Conservation (phyloP, 1,140 invertebrate species). For the Fopius arisanus region DNA sequence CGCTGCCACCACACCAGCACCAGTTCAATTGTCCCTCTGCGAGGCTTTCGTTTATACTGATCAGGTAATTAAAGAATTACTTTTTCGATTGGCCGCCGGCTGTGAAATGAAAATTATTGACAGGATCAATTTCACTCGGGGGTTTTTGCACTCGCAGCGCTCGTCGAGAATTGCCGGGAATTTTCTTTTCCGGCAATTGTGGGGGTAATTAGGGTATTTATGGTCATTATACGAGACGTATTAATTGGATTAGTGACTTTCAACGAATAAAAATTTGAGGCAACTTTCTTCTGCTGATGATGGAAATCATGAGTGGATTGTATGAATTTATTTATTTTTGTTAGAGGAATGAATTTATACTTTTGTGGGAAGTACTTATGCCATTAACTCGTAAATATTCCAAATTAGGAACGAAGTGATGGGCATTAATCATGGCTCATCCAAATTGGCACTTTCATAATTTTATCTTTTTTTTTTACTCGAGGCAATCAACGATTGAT, state of each 20-base stretch:
- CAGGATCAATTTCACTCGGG: neutral
- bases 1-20: constrained; percentile 59
- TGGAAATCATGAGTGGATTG: neutral
- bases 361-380: neutral
- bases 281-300: neutral
- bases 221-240: neutral
- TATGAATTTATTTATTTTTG: neutral
- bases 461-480: too few relatives aligned
- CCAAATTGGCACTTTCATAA: too few relatives aligned
- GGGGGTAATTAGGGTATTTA: neutral
- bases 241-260: neutral
- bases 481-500: too few relatives aligned
- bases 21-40: constrained; percentile 86
- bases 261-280: too few relatives aligned
- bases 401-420: too few relatives aligned
- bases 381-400: too few relatives aligned
- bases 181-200: neutral
- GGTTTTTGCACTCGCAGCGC: neutral
- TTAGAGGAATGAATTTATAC: too few relatives aligned
- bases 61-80: constrained; percentile 67
- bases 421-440: too few relatives aligned
- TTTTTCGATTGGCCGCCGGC: neutral
- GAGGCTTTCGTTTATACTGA: constrained; percentile 96
- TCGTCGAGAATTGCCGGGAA: neutral
- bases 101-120: neutral